Evolutionary conservation across 2,113 vertebrate species (phyloP), one percentile per base, ranked within the genome.

Genomic region (Mesembrinibis cayennensis): DNA sequence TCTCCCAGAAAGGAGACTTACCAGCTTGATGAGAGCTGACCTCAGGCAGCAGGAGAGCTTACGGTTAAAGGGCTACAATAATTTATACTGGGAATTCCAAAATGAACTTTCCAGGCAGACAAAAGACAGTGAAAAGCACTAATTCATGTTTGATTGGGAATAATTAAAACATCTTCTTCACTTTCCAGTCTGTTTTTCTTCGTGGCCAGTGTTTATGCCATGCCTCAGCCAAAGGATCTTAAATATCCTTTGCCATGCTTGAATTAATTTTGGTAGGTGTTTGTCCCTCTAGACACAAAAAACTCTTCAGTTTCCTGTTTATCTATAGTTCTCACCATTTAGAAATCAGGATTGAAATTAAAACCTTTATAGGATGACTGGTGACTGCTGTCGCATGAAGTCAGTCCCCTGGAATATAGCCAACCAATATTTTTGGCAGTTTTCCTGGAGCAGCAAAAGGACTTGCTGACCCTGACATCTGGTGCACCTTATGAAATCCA

Each of bases 381-480:
- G 90, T 90, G 26, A 20, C 59, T 94, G 86, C 87, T 82, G 90
- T 18, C 32, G 92, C 82, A 91, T 97, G 95, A 97, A 96, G 93
- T 96, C 95, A 96, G 80, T 25, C 74, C 16, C 45, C 67, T 95
- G 95, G 97, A 95, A 81, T 7, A 36, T 13, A 92, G 92, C 95
- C 97, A 98, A 71, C 9, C 56, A 91, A 58, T 87, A 49, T 44
- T 97, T 94, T 85, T 97, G 97, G 97, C 96, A 76, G 4, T 1
- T 14, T 92, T 97, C 95, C 97, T 95, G 50, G 80, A 94, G 95
- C 94, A 96, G 93, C 89, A 87, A 85, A 42, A 90, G 80, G 84
- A 96, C 72, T 96, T 90, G 47, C 83, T 95, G 89, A 94, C 92
- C 96, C 83, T 96, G 92, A 97, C 98, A 98, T 98, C 97, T 97